Evolutionary conservation across 2,888 invertebrate genomes (phyloP).

Genomic region (Gymnosoma rotundatum): DNA sequence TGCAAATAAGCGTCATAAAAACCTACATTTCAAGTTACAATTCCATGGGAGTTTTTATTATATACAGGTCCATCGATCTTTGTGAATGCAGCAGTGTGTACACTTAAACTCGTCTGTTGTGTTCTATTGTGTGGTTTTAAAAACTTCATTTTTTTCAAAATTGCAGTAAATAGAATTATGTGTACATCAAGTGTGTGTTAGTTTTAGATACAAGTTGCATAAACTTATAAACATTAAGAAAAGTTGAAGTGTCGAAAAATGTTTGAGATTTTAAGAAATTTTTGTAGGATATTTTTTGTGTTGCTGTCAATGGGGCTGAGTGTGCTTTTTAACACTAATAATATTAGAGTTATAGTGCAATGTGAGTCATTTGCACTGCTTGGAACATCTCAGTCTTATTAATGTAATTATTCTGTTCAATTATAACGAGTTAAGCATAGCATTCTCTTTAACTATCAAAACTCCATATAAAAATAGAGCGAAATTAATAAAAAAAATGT

Average conservation of each 20-base stretch:
- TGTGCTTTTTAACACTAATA: not conserved
- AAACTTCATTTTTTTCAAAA: slow-evolving; percentile 12
- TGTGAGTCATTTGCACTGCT: no score
- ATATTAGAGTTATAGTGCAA: no score
- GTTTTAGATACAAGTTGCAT: no score
- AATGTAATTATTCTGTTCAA: no score
- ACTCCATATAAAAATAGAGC: no score
- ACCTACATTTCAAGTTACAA: slow-evolving; percentile 39
- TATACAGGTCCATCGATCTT: not conserved
- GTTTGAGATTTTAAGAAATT: slow-evolving; percentile 43
- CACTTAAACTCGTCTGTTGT: slow-evolving; percentile 11
- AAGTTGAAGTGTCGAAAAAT: slow-evolving; percentile 48
- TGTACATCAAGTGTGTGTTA: no score
- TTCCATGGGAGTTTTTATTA: slow-evolving; percentile 13
- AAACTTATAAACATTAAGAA: slow-evolving; percentile 35
- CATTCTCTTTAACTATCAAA: no score
- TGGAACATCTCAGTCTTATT: no score
- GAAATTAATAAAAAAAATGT: no score
- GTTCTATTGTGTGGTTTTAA: slow-evolving; percentile 27
- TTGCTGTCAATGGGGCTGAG: slow-evolving; percentile 10
- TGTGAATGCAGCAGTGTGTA: not conserved
- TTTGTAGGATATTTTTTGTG: not conserved
- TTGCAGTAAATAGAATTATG: no score
- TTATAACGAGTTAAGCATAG: no score
- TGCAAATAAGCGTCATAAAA: slow-evolving; percentile 65